Conservation (phyloP, 2,113 vertebrate species). For the Gorsachius goisagi region DNA sequence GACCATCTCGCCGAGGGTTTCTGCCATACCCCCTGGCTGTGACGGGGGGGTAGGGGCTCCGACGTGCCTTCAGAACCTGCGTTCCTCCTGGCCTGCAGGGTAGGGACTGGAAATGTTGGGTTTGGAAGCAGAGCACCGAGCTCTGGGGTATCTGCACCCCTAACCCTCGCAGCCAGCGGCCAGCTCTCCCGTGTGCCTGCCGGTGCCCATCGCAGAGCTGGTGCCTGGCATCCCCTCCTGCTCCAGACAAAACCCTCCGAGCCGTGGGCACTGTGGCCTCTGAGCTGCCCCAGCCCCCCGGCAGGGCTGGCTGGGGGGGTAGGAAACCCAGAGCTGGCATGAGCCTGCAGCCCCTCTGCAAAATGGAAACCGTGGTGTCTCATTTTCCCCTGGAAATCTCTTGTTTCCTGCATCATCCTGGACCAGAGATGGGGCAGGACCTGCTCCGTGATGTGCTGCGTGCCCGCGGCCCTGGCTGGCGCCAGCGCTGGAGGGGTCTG, state of each 20-base stretch:
- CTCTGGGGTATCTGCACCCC: not conserved
- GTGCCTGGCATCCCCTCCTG: not conserved
- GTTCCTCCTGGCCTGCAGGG: not conserved
- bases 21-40: not conserved
- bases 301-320: not conserved
- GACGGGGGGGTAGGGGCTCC: not conserved
- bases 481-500: not conserved
- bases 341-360: not conserved
- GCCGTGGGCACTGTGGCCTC: fast-evolving
- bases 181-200: not conserved
- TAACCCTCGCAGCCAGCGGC: fast-evolving
- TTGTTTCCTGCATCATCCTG: not conserved
- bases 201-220: not conserved
- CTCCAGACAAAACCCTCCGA: not conserved
- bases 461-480: not conserved
- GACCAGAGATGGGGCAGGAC: not conserved
- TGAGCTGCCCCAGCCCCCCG: not conserved
- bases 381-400: not conserved
- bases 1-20: fast-evolving
- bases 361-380: fast-evolving
- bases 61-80: not conserved
- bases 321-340: not conserved
- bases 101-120: not conserved
- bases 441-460: fast-evolving
- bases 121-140: not conserved